These are phyloP conservation scores for Slavum lentiscoides DNA, from an alignment of 2,888 invertebrate species.

Conservation along the genomic window DNA sequence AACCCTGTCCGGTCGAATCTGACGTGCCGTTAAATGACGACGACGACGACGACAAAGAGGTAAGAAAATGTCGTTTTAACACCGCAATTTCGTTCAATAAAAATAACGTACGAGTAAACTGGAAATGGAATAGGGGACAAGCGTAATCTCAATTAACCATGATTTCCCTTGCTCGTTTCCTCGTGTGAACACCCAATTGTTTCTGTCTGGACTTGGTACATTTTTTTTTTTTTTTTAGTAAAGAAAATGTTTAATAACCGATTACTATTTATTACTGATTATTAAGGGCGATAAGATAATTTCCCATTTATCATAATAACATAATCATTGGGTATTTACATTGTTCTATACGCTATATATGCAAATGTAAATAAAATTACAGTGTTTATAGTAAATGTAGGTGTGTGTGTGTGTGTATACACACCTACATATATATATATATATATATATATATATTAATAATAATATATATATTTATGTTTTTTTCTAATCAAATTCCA, in stretches of 20 bases:
- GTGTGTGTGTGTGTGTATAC: no score
- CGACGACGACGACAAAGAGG: slow-evolving; percentile 6
- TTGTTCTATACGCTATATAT: no score
- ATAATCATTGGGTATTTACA: no score
- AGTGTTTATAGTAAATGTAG: no score
- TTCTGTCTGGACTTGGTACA: no score
- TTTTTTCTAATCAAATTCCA: background rate
- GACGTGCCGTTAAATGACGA: slow-evolving; percentile 21
- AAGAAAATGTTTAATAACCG: background rate
- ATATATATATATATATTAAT: no score
- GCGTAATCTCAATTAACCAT: slow-evolving; percentile 27
- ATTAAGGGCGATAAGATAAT: no score
- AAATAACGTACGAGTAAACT: background rate
- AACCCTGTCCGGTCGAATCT: background rate
- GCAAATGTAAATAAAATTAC: background rate
- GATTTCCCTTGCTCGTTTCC: background rate
- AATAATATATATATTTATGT: background rate
- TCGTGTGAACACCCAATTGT: background rate
- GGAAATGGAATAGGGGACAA: slow-evolving; percentile 12
- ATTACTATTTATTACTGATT: background rate
- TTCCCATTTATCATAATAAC: no score
- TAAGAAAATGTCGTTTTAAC: background rate
- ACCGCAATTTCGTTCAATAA: background rate
- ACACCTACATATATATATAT: no score
- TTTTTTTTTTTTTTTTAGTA: background rate